Evolutionary conservation across 1,140 invertebrate genomes (phyloP), one percentile per base, ranked within the genome.

Genomic region (Pomacea maculata): DNA sequence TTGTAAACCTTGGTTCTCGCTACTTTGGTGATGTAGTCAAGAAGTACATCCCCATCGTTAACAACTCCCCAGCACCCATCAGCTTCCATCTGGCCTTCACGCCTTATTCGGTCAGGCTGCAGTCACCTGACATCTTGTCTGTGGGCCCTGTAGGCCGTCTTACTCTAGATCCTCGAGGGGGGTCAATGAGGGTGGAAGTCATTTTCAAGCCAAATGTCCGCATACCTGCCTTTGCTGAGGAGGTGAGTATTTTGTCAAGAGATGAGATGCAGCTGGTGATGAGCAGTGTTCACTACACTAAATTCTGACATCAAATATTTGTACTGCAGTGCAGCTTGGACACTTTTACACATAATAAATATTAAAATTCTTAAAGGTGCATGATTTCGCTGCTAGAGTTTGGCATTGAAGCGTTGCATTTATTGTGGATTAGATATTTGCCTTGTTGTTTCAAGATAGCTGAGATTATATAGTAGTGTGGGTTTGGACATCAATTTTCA

Each of bases 11-110:
- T 19, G 91, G 90, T 68, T 82, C 90, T 12, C 80, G 86, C n/a
- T 81, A 87, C 34, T 86, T 91, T 15, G 87, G 86, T 55, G 88
- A 90, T 61, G 83, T 84, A 55, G 85, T 89, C 8, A 90, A 88
- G 82, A 90, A 87, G 78, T 82, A 83, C 64, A 84, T 92, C 29
- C 89, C 90, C 3, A 88, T 92, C 25, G 85, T 90, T 21, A 92
- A 92, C 84, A 88, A 89, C 79, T 91, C 89, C 82, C 89, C 87
- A 34, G 88, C 89, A n/a, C 84, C 90, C 17, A 88, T 92, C 57
- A 90, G 87, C 19, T 90, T 91, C 79, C 86, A 87, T 25, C 82
- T 92, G 75, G 85, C 86, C 10, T 82, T 89, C 70, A 88, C 86
- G 2, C 90, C 91, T 12, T 85, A 85, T 7, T 84, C 85, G 14